Percentiles rank a stretch among this genome's conserved stretches.
Evolutionary conservation across 2,113 vertebrate genomes (phyloP).

Genomic region (Aptenodytes forsteri): DNA sequence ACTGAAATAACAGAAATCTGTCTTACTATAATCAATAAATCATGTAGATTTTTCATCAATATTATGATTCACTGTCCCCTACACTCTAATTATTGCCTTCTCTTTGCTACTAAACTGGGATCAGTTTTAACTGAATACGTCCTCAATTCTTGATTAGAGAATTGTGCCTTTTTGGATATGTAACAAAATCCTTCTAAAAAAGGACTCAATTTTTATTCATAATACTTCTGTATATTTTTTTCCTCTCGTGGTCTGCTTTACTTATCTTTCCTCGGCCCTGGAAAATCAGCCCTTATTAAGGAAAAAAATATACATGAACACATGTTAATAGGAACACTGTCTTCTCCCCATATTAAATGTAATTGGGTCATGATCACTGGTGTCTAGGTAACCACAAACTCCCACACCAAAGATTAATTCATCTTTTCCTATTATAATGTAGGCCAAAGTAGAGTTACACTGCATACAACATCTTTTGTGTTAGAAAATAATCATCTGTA

Average conservation of each 20-base stretch:
- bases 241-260: not conserved
- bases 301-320: not conserved
- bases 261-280: not conserved
- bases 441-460: not conserved
- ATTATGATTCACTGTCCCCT: not conserved
- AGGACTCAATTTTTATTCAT: not conserved
- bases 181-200: not conserved
- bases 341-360: not conserved
- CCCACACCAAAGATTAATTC: conserved; percentile 7
- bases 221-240: not conserved
- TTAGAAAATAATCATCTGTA: not conserved
- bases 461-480: not conserved
- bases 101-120: not conserved
- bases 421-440: not conserved
- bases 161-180: not conserved
- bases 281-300: not conserved
- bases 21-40: not conserved
- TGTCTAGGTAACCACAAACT: conserved; percentile 40
- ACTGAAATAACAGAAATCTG: not conserved
- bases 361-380: conserved; percentile 33
- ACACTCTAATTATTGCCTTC: not conserved
- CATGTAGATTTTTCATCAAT: conserved; percentile 24
- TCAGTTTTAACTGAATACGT: not conserved
- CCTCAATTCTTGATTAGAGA: not conserved
- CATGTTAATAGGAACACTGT: not conserved